Conservation (phyloP, 2,888 invertebrate genomes). For the Onthophagus sagittarius region DNA sequence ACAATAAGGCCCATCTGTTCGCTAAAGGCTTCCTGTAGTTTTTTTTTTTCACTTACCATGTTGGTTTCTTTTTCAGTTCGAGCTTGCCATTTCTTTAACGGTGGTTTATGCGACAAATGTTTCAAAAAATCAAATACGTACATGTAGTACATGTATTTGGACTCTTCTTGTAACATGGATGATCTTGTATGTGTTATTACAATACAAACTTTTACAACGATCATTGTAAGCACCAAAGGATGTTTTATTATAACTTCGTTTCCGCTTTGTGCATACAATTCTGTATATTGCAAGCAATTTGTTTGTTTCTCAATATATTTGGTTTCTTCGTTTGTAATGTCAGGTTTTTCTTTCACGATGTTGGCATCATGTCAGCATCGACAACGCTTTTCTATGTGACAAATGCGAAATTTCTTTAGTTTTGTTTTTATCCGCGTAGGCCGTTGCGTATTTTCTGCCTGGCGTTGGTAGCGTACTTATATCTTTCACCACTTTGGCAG, state of each 20-base stretch:
- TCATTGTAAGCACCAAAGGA: slow-evolving; percentile 27
- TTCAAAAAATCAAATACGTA: slow-evolving; percentile 36
- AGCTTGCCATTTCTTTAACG: slow-evolving; percentile 35
- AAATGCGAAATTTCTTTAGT: slow-evolving; percentile 14
- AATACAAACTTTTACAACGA: slow-evolving; percentile 36
- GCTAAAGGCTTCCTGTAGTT: slow-evolving; percentile 23
- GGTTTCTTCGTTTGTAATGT: slow-evolving; percentile 34
- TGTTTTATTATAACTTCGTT: background rate
- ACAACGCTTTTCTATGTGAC: slow-evolving; percentile 21
- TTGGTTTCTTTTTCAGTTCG: slow-evolving; percentile 2
- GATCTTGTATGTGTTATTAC: slow-evolving; percentile 30
- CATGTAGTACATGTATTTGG: slow-evolving; percentile 29
- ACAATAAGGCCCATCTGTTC: slow-evolving; percentile 33
- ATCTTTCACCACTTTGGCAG: slow-evolving; percentile 26
- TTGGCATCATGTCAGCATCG: slow-evolving; percentile 28
- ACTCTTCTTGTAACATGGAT: slow-evolving; percentile 25
- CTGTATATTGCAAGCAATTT: slow-evolving; percentile 15
- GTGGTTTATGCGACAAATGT: slow-evolving; percentile 38
- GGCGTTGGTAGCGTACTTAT: slow-evolving; percentile 21
- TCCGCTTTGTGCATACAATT: background rate
- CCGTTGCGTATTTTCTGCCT: slow-evolving; percentile 10
- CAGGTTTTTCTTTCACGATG: slow-evolving; percentile 30
- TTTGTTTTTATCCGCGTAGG: slow-evolving; percentile 21
- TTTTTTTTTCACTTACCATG: too few species aligned
- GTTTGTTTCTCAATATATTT: slow-evolving; percentile 25